These are phyloP conservation scores for Daubentonia madagascariensis DNA, from an alignment of 2,113 vertebrate genomes.

Conservation along the genomic window DNA sequence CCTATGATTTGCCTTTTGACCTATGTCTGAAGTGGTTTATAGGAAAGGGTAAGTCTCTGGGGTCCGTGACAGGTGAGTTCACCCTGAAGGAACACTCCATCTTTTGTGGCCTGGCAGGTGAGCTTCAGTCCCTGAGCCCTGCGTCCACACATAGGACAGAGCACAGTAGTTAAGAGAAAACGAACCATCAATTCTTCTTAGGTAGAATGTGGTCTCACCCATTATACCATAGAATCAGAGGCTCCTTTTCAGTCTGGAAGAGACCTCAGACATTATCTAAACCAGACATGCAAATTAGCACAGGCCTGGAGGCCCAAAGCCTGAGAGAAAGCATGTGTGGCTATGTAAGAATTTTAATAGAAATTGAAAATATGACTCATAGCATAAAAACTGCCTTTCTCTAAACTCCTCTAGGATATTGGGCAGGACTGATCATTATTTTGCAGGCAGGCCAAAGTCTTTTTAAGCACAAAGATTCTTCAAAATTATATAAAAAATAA, in stretches of 20 bases:
- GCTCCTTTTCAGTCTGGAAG: conserved; percentile 52
- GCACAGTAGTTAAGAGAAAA: conserved; percentile 23
- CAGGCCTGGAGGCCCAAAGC: conserved; percentile 31
- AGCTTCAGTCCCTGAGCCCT: background rate
- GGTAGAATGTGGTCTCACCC: conserved; percentile 19
- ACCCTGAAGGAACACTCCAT: background rate
- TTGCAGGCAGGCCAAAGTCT: conserved; percentile 55
- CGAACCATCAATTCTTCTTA: background rate
- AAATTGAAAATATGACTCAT: conserved; percentile 74
- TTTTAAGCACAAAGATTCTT: conserved; percentile 19
- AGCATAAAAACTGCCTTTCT: conserved; percentile 50
- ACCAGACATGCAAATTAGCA: conserved; percentile 76
- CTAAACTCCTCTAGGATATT: conserved; percentile 49
- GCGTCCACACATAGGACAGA: background rate
- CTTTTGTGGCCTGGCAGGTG: background rate
- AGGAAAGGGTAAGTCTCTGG: background rate
- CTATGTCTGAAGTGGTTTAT: background rate
- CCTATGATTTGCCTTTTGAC: background rate
- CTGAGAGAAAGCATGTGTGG: conserved; percentile 61
- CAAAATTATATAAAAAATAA: background rate
- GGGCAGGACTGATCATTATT: background rate
- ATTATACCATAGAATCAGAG: conserved; percentile 33
- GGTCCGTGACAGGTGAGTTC: background rate
- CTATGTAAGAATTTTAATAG: conserved; percentile 68
- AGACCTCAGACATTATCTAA: conserved; percentile 70